A percentile compares a stretch with the other conserved stretches of the same genome.
Conservation (phyloP, 2,797 vertebrate species). For the Enteromius paludinosus region DNA sequence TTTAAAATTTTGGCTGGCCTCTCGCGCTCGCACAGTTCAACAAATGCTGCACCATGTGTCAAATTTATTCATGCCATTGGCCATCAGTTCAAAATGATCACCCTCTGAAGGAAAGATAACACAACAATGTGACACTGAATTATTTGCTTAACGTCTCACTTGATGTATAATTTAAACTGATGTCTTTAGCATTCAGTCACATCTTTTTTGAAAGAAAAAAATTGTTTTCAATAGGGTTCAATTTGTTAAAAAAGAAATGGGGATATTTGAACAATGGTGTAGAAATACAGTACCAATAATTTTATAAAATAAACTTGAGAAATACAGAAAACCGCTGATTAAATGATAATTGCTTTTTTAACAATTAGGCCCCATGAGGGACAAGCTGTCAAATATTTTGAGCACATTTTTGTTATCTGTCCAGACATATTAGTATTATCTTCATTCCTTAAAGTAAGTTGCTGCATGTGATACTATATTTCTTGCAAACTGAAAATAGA, state of each 20-base stretch:
- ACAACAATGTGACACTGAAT: slow-evolving; percentile 18
- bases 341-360: not conserved
- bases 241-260: not conserved
- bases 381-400: not conserved
- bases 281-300: not conserved
- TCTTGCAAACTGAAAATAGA: not conserved
- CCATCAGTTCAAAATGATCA: slow-evolving; percentile 19
- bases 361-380: not conserved
- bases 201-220: not conserved
- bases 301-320: not conserved
- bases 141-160: not conserved
- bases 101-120: slow-evolving; percentile 10
- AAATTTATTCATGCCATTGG: slow-evolving; percentile 48
- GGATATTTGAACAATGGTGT: not conserved
- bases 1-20: slow-evolving; percentile 49
- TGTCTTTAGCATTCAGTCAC: not conserved
- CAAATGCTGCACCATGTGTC: slow-evolving; percentile 39
- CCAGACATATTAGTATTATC: not conserved
- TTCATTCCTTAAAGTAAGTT: not conserved
- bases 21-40: not conserved
- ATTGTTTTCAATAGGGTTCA: not conserved
- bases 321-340: not conserved
- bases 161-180: slow-evolving; percentile 25
- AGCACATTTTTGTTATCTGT: not conserved
- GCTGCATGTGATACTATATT: not conserved